These are phyloP conservation scores for Coelinius sp. DNA, from an alignment of 2,888 invertebrate species.

Conservation along the genomic window DNA sequence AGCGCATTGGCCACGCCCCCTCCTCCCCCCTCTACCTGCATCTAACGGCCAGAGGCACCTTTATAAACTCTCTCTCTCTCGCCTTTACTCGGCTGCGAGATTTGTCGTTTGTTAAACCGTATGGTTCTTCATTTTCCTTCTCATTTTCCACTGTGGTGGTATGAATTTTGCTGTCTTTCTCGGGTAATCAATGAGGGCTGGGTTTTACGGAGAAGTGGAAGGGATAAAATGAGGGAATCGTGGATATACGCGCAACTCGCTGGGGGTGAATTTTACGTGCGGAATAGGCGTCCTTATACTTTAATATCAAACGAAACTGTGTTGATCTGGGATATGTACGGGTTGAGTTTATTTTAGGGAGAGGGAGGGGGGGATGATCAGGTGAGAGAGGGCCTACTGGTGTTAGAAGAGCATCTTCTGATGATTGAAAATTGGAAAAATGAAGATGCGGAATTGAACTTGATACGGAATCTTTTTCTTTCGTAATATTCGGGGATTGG, in stretches of 20 bases:
- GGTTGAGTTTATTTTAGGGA: neutral
- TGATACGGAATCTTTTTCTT: neutral
- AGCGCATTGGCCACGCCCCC: conserved; percentile 69
- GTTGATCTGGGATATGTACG: neutral
- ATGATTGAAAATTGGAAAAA: neutral
- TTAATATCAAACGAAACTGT: neutral
- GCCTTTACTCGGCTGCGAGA: conserved; percentile 24
- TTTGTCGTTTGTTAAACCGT: conserved; percentile 21
- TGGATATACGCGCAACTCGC: conserved; percentile 29
- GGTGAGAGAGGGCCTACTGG: neutral
- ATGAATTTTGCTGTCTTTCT: conserved; percentile 69
- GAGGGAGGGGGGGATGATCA: neutral
- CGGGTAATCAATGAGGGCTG: conserved; percentile 68
- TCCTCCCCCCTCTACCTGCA: conserved; percentile 63
- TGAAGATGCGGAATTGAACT: neutral
- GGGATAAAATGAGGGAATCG: conserved; percentile 22
- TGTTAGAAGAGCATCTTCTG: neutral
- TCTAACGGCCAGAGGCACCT: too few relatives aligned
- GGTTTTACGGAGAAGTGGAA: conserved; percentile 22
- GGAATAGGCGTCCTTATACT: neutral
- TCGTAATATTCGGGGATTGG: too few relatives aligned
- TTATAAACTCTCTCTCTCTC: conserved; percentile 27
- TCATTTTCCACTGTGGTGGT: conserved; percentile 36
- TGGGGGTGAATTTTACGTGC: neutral
- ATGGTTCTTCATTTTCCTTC: conserved; percentile 44